Conservation (phyloP, 2,113 vertebrate species). For the Bungarus multicinctus region DNA sequence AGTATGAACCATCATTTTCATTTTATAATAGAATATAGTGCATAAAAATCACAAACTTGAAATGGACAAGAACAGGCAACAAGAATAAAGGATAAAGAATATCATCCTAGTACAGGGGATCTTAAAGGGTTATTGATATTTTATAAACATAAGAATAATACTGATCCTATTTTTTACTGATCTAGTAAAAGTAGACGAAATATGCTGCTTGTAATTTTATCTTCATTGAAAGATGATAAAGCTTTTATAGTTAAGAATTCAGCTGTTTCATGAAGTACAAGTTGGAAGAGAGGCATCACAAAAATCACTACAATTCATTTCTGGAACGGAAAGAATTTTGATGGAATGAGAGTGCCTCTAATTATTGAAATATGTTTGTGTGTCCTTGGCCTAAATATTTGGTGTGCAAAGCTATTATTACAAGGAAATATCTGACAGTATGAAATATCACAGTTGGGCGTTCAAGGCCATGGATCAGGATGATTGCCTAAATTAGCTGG, state of each 20-base stretch:
- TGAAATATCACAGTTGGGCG: conserved; percentile 43
- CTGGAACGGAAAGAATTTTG: rapidly evolving
- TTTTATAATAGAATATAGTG: neutral
- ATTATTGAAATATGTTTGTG: conserved; percentile 50
- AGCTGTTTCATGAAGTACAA: neutral
- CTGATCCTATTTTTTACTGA: neutral
- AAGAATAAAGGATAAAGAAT: neutral
- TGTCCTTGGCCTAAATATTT: conserved; percentile 58
- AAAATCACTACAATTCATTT: neutral
- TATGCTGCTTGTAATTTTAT: neutral
- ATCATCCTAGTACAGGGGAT: neutral
- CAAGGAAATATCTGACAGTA: conserved; percentile 36
- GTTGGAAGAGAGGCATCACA: rapidly evolving
- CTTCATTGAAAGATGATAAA: neutral
- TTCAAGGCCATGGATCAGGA: conserved; percentile 49
- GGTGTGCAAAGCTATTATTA: conserved; percentile 48
- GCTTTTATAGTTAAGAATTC: neutral
- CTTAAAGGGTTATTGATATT: neutral
- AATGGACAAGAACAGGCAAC: neutral
- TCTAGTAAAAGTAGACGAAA: neutral
- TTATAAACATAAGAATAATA: neutral
- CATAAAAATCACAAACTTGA: neutral
- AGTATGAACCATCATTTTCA: neutral
- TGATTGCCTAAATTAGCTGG: conserved; percentile 48
- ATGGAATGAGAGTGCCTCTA: conserved; percentile 7